Base-by-base conservation (phyloP, 1,140 invertebrate species). In the Solen grandis region DNA sequence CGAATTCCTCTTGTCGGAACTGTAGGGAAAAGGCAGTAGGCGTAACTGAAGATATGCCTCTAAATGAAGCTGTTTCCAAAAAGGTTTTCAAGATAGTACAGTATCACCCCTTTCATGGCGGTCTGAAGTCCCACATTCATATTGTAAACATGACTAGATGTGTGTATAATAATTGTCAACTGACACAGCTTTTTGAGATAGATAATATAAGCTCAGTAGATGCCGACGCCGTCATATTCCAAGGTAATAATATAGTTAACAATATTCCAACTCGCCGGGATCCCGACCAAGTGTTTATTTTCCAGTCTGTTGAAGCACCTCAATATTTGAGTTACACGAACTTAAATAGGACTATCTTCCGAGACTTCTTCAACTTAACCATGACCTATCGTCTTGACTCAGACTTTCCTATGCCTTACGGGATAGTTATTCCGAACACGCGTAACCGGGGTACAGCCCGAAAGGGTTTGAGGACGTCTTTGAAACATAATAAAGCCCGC, bases 331-430 rank as follows among this genome's bases (percentile, higher is more conserved):
- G 41, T 19, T 1, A 16, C n/a, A 38, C 35, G 22, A 65, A 65
- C 27, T 25, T 65, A 5, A 16, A 2, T 29, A 38, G 25, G 2
- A 2, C 16, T 3, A 38, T 3, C 2, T 65, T 65, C 31, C 5
- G 94, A 69, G 16, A 87, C 1, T 59, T 86, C 33, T 96, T 96
- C 84, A 96, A 96, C 87, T 96, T 95, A 95, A 95, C 95, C 4
- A 96, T 96, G 95, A 94, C 94, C 1, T 96, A 95, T 83, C 93
- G 94, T 91, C 93, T 87, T 19, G 94, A 95, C 81, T 93, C 95
- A 19, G 95, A 96, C 82, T 92, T 96, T 29, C 95, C 95, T 0
- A 94, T 95, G 2, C 95, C 95, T 2, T 95, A 95, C 83, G 95
- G 94, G 10, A 73, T 36, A 78, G 35, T 76, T 5, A 5, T 70